These are phyloP conservation scores for Manduca sexta DNA, from an alignment of 1,140 invertebrate species.

Conservation along the genomic window DNA sequence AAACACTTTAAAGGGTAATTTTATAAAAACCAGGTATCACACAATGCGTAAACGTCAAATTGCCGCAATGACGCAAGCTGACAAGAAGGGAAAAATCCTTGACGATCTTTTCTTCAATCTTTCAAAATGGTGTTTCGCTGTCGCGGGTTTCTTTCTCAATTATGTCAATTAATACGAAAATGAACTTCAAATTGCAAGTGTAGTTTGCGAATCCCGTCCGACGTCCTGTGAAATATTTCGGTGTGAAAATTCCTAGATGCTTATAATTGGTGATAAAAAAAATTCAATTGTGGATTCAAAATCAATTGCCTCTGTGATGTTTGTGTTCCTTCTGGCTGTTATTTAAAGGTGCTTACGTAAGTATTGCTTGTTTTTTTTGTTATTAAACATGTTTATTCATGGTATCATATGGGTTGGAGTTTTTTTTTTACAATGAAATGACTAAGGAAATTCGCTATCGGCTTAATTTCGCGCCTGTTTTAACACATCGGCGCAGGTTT, in stretches of 20 bases:
- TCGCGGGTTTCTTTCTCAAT: slow-evolving; percentile 63
- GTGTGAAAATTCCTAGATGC: slow-evolving; percentile 24
- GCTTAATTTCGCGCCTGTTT: too few species aligned
- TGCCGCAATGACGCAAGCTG: slow-evolving; percentile 61
- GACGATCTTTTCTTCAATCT: slow-evolving; percentile 57
- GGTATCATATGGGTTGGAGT: too few species aligned
- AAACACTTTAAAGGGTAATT: too few species aligned
- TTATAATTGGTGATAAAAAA: slow-evolving; percentile 32
- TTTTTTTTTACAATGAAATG: too few species aligned
- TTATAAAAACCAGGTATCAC: too few species aligned
- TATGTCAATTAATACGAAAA: slow-evolving; percentile 48
- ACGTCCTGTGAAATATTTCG: slow-evolving; percentile 31
- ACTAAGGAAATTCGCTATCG: too few species aligned
- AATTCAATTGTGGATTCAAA: slow-evolving; percentile 29
- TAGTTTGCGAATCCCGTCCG: slow-evolving; percentile 28
- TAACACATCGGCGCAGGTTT: too few species aligned
- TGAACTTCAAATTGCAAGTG: slow-evolving; percentile 37
- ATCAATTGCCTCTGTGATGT: slow-evolving; percentile 56
- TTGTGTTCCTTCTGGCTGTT: slow-evolving; percentile 53
- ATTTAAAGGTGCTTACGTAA: slow-evolving; percentile 66
- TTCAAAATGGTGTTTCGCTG: slow-evolving; percentile 68
- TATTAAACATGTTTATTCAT: slow-evolving; percentile 28
- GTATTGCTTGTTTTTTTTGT: slow-evolving; percentile 50
- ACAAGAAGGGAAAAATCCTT: slow-evolving; percentile 56
- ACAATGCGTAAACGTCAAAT: slow-evolving; percentile 25